Percentiles rank a stretch among this genome's conserved stretches.
Conservation (phyloP, 2,113 vertebrate species). For the Heterocephalus glaber region DNA sequence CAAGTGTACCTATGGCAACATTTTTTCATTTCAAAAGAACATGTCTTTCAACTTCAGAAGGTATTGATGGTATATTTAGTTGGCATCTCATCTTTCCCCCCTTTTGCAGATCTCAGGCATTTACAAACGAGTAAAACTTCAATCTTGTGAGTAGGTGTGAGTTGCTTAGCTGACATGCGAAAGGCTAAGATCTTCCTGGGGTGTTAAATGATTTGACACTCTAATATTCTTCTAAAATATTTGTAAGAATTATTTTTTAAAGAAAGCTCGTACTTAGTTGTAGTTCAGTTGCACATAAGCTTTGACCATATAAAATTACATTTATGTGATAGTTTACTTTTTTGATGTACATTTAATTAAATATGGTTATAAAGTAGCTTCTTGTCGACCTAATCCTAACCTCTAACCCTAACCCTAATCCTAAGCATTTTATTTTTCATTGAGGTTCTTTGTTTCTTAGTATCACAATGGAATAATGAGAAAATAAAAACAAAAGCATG, state of each 20-base stretch:
- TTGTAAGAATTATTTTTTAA: not conserved
- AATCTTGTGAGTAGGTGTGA: not conserved
- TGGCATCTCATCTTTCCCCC: not conserved
- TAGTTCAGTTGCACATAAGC: not conserved
- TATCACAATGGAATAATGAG: not conserved
- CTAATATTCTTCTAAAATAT: conserved; percentile 43
- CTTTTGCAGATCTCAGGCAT: not conserved
- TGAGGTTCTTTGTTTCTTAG: not conserved
- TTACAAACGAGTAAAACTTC: conserved; percentile 25
- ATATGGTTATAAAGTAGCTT: not conserved
- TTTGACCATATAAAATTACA: conserved; percentile 41
- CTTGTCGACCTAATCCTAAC: not conserved
- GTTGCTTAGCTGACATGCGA: not conserved
- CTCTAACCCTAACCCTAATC: not conserved
- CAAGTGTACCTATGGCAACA: not conserved
- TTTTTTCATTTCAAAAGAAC: conserved; percentile 2
- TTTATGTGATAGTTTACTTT: not conserved
- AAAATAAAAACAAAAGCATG: not conserved
- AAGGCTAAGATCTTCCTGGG: not conserved
- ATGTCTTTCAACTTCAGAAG: not conserved
- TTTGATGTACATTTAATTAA: conserved; percentile 8
- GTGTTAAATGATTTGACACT: conserved; percentile 1
- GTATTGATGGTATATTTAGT: not conserved
- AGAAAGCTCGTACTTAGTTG: conserved; percentile 24
- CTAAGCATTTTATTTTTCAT: not conserved